A percentile compares a stretch with the other conserved stretches of the same genome.
phyloP scores from a whole-genome alignment of 1,140 invertebrate species.

The Magallana angulata region DNA sequence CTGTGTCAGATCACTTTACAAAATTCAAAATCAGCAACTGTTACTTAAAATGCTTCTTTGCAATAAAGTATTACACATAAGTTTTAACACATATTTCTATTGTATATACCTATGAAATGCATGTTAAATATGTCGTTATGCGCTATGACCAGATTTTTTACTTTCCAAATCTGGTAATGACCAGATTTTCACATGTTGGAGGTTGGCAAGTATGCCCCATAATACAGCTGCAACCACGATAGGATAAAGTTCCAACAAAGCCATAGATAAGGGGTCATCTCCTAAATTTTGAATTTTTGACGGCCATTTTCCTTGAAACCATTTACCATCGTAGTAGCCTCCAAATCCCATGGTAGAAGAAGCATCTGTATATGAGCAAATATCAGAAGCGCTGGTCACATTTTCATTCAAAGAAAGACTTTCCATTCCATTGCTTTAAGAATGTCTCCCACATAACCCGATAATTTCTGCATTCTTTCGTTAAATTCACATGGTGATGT shows the following conservation, averaged over 20 bases:
- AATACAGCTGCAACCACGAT: slow-evolving; percentile 49
- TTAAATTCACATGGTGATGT: slow-evolving; percentile 48
- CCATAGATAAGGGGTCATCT: slow-evolving; percentile 41
- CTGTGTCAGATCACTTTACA: no score
- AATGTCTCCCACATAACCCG: slow-evolving; percentile 49
- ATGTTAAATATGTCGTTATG: no score
- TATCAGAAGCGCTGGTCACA: slow-evolving; percentile 4
- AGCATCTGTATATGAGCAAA: slow-evolving; percentile 43
- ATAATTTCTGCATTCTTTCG: slow-evolving; percentile 41
- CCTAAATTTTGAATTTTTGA: not conserved
- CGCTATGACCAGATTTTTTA: no score
- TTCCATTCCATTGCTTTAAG: slow-evolving; percentile 51
- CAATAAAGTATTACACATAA: no score
- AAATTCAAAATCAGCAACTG: no score
- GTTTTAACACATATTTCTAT: no score
- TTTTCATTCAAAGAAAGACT: slow-evolving; percentile 36
- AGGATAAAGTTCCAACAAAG: slow-evolving; percentile 52
- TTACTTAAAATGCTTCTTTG: no score
- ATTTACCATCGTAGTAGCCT: slow-evolving; percentile 19
- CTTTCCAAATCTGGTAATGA: no score
- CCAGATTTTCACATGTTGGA: no score
- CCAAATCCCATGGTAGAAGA: slow-evolving; percentile 23
- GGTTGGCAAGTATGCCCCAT: no score
- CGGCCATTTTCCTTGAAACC: slow-evolving; percentile 40
- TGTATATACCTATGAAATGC: no score